These are phyloP conservation scores for Oreochromis aureus DNA, from an alignment of 2,113 vertebrate genomes.

Conservation along the genomic window DNA sequence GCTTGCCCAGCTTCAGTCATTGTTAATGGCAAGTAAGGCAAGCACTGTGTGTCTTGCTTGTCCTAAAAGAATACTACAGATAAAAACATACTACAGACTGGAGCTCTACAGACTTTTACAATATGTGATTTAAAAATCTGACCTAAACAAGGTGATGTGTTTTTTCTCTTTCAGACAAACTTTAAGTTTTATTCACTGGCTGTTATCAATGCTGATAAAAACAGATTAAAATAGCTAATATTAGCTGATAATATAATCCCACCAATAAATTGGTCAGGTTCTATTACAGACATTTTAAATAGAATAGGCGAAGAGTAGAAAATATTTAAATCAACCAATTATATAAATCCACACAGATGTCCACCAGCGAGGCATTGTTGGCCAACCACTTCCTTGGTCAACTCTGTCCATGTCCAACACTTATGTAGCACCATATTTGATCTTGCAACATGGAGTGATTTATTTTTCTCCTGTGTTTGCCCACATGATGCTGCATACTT, in stretches of 20 bases:
- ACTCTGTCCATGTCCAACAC: not conserved
- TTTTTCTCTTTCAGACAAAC: not conserved
- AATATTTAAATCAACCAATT: not conserved
- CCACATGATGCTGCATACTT: not conserved
- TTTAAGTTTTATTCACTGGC: not conserved
- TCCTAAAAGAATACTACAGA: not conserved
- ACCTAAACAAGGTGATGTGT: not conserved
- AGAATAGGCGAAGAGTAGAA: not conserved
- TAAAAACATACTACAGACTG: not conserved
- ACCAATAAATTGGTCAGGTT: not conserved
- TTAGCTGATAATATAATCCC: not conserved
- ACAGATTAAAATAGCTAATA: not conserved
- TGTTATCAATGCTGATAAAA: not conserved
- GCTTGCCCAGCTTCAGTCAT: not conserved
- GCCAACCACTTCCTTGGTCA: not conserved
- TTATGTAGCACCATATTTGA: not conserved
- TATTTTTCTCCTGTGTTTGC: not conserved
- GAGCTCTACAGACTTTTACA: not conserved
- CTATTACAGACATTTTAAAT: not conserved
- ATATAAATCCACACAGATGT: not conserved
- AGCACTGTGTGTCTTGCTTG: not conserved
- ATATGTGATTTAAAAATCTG: not conserved
- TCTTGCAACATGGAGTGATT: not conserved
- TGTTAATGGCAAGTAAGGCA: not conserved
- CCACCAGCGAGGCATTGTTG: not conserved